Evolutionary conservation across 2,113 vertebrate genomes (phyloP), one percentile per base, ranked within the genome.

Genomic region (Gracilinanus agilis): DNA sequence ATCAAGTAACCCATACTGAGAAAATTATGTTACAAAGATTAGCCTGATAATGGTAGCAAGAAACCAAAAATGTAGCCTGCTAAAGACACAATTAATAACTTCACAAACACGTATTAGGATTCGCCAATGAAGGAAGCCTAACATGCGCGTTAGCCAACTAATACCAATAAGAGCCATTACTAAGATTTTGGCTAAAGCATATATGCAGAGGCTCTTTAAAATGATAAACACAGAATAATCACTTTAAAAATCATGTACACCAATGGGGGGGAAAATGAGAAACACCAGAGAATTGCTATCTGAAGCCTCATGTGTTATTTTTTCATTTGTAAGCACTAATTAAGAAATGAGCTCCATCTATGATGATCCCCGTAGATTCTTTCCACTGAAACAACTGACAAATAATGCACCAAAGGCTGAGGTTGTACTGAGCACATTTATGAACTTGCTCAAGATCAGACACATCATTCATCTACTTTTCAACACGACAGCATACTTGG

Each of bases 381-480:
- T 90, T 94, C 61, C 25, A 29, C 25, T 44, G 93, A 61, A 55
- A 90, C 49, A 61, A 21, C 3, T 1, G 61, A 44, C 54, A 88
- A 75, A 58, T 6, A 0, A 16, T 1, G 34, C 88, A 54, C 3
- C 21, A 19, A 27, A 40, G n/a, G 91, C 93, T 6, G 24, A 88
- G 54, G 40, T 16, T 9, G 9, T 6, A 25, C 89, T 7, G 2
- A 24, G 88, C 83, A 12, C 9, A 0, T 44, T 40, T 11, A 10
- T 5, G 83, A 95, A 93, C 90, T 92, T 53, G 44, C 75, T 95
- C 0, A 49, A 92, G n/a, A 92, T 95, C 92, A 90, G 90, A 75
- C 0, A 0, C 3, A 0, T 54, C 88, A 23, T 55, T 93, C 27
- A 53, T 54, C 27, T 10, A 24, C 89, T 95, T 29, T 53, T 91